These are phyloP conservation scores for Hemithea aestivaria DNA, from an alignment of 2,888 invertebrate species.

Conservation along the genomic window DNA sequence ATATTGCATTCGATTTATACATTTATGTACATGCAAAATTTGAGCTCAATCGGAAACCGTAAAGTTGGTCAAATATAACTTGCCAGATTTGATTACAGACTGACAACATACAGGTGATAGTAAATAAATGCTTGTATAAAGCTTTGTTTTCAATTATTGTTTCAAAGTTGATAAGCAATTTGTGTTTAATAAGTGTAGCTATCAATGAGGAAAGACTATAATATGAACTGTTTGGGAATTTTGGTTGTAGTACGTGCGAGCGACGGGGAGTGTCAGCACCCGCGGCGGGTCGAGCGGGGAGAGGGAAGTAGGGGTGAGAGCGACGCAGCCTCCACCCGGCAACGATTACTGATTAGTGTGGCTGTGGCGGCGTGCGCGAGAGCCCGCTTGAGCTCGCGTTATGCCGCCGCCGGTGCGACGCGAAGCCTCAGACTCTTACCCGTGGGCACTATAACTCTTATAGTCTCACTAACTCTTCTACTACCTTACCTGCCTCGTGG, in stretches of 20 bases:
- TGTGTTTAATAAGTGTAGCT: neutral
- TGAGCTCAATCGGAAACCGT: no score
- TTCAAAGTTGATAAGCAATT: no score
- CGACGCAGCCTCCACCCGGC: slow-evolving; percentile 76
- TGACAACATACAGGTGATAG: no score
- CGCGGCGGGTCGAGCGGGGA: no score
- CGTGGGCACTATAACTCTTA: slow-evolving; percentile 3
- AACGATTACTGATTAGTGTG: slow-evolving; percentile 81
- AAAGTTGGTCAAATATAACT: no score
- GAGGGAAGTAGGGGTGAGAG: slow-evolving; percentile 40
- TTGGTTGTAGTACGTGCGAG: slow-evolving; percentile 59
- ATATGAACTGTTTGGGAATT: slow-evolving; percentile 36
- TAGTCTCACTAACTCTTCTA: no score
- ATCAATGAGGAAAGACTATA: slow-evolving; percentile 21
- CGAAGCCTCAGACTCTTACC: slow-evolving; percentile 11
- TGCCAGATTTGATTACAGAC: no score
- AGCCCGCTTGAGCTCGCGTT: slow-evolving; percentile 54
- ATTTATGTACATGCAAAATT: no score
- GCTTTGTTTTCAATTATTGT: no score
- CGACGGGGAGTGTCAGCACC: slow-evolving; percentile 21
- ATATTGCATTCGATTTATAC: no score
- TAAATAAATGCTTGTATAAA: no score
- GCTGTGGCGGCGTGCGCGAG: slow-evolving; percentile 73
- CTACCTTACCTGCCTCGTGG: no score
- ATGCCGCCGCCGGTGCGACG: slow-evolving; percentile 55